Evolutionary conservation across 2,113 vertebrate species (phyloP).

Genomic region (Brachyhypopomus gauderio): DNA sequence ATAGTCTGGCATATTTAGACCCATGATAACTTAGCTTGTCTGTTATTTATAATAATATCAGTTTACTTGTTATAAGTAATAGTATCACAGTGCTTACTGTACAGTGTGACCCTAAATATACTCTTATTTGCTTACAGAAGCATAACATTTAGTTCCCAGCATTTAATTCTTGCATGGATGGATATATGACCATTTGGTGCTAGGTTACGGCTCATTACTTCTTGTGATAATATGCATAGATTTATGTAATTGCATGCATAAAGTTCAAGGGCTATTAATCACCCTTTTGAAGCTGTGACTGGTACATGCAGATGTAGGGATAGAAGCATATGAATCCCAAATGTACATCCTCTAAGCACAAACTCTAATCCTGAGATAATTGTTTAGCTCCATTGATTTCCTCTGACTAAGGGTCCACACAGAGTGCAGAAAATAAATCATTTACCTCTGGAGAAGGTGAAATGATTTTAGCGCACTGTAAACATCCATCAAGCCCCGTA

Average conservation of each 20-base stretch:
- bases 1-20: background rate
- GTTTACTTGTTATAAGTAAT: background rate
- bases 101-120: background rate
- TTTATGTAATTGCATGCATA: background rate
- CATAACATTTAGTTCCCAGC: background rate
- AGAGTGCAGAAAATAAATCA: constrained; percentile 28
- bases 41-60: background rate
- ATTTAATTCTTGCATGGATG: background rate
- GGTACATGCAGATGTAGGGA: constrained; percentile 7
- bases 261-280: constrained; percentile 22
- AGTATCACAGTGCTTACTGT: background rate
- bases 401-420: constrained; percentile 31
- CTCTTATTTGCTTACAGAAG: background rate
- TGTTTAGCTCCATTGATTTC: constrained; percentile 46
- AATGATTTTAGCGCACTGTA: constrained; percentile 39
- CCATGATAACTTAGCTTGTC: background rate
- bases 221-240: background rate
- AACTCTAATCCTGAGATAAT: constrained; percentile 40
- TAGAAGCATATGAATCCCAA: constrained; percentile 10
- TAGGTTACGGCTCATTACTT: background rate
- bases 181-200: background rate
- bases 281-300: background rate
- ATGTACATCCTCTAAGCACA: background rate
- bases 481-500: constrained; percentile 35
- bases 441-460: constrained; percentile 38